Conservation (phyloP, 2,113 vertebrate species). For the Hipposideros armiger region DNA sequence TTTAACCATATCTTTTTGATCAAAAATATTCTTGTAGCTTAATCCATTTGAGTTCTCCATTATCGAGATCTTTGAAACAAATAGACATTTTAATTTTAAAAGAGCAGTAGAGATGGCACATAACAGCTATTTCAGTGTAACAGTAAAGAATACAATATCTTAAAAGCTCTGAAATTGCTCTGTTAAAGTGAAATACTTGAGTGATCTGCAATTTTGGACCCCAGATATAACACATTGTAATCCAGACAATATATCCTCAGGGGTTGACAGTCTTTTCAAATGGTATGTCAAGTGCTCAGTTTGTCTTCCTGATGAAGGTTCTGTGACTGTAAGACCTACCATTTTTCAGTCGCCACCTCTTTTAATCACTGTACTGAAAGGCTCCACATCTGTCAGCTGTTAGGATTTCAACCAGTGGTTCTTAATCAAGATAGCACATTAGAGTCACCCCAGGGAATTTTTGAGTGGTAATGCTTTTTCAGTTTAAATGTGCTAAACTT, state of each 20-base stretch:
- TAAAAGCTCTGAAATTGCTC: slow-evolving; percentile 10
- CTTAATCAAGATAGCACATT: slow-evolving; percentile 55
- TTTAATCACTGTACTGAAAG: slow-evolving; percentile 17
- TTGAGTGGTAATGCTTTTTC: slow-evolving; percentile 38
- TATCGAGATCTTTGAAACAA: slow-evolving; percentile 53
- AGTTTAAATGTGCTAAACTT: slow-evolving; percentile 17
- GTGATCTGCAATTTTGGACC: neutral
- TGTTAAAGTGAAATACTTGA: slow-evolving; percentile 33
- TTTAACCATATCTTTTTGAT: slow-evolving; percentile 34
- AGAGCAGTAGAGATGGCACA: neutral
- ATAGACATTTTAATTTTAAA: slow-evolving; percentile 29
- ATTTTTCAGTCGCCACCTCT: neutral
- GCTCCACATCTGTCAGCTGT: slow-evolving; percentile 27
- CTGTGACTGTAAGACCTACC: neutral
- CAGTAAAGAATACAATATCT: slow-evolving; percentile 15
- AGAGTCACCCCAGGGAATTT: slow-evolving; percentile 32
- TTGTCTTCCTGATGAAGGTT: slow-evolving; percentile 41
- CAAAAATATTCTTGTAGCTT: slow-evolving; percentile 3
- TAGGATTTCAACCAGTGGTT: slow-evolving; percentile 14
- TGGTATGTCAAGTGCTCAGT: neutral
- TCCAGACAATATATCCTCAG: neutral
- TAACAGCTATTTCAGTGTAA: neutral
- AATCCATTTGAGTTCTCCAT: neutral
- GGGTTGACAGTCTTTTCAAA: neutral
- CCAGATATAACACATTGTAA: neutral